Conservation (phyloP, 2,888 invertebrate genomes). For the Magallana nippona region DNA sequence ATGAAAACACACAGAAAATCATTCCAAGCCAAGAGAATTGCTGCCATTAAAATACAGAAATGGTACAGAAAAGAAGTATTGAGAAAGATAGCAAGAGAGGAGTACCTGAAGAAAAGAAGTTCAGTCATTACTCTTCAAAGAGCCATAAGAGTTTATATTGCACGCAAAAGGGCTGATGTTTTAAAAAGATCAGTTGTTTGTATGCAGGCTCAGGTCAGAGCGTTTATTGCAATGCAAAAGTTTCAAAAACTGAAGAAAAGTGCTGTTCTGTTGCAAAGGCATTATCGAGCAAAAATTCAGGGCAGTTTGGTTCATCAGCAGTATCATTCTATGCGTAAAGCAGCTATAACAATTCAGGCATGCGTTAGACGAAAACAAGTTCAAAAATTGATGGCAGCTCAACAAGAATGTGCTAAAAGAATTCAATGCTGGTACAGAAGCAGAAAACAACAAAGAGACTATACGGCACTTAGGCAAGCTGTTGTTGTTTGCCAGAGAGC, state of each 20-base stretch:
- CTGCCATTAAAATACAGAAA: slow-evolving; percentile 53
- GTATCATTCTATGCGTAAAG: slow-evolving; percentile 49
- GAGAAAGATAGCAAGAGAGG: slow-evolving; percentile 35
- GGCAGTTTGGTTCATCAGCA: slow-evolving; percentile 40
- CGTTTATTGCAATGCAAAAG: slow-evolving; percentile 20
- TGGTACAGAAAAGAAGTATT: slow-evolving; percentile 52
- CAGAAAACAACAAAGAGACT: slow-evolving; percentile 38
- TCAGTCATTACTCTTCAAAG: slow-evolving; percentile 68
- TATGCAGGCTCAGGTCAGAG: slow-evolving; percentile 57
- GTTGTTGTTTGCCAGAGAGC: slow-evolving; percentile 48
- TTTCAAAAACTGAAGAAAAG: slow-evolving; percentile 50
- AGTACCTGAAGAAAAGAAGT: slow-evolving; percentile 59
- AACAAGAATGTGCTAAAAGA: slow-evolving; percentile 53
- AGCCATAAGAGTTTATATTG: slow-evolving; percentile 53
- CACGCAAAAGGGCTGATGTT: slow-evolving; percentile 36
- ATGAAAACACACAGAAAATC: slow-evolving; percentile 39
- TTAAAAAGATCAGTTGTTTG: slow-evolving; percentile 49
- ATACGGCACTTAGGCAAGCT: slow-evolving; percentile 45
- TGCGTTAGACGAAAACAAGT: slow-evolving; percentile 52
- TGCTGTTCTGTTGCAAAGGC: slow-evolving; percentile 57
- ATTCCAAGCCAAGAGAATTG: slow-evolving; percentile 29
- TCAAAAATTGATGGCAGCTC: slow-evolving; percentile 38
- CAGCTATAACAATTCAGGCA: slow-evolving; percentile 66
- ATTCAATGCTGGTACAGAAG: slow-evolving; percentile 58
- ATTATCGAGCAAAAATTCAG: slow-evolving; percentile 52